Percentiles rank a stretch among this genome's conserved stretches.
Evolutionary conservation across 2,797 vertebrate genomes (phyloP).

Genomic region (Loriculus beryllinus): DNA sequence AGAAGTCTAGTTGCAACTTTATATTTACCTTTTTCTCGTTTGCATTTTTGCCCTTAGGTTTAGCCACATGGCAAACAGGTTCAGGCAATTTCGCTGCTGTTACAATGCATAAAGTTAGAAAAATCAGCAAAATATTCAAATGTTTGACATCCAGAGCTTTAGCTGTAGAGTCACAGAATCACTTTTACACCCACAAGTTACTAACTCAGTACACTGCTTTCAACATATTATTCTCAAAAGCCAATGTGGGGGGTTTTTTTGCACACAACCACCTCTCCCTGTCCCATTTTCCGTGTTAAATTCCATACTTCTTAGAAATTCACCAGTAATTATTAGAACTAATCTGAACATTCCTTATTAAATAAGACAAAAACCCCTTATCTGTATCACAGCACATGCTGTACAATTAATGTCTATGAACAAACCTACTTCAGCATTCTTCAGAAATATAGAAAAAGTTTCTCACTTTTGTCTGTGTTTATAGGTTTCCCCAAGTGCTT

Average conservation of each 20-base stretch:
- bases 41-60: neutral
- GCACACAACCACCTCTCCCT: neutral
- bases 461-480: conserved; percentile 62
- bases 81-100: neutral
- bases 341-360: neutral
- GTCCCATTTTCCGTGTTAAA: neutral
- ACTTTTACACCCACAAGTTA: neutral
- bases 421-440: neutral
- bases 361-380: neutral
- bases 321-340: neutral
- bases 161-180: neutral
- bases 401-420: neutral
- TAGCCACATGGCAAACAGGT: neutral
- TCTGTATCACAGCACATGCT: neutral
- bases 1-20: neutral
- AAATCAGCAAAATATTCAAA: neutral
- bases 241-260: neutral
- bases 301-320: neutral
- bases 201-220: neutral
- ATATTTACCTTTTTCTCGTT: conserved; percentile 43
- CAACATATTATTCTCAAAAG: neutral
- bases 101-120: neutral
- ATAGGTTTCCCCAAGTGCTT: conserved; percentile 39
- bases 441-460: neutral
- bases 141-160: neutral